Base-by-base conservation (phyloP, 2,113 vertebrate species). In the Scytalopus superciliaris region DNA sequence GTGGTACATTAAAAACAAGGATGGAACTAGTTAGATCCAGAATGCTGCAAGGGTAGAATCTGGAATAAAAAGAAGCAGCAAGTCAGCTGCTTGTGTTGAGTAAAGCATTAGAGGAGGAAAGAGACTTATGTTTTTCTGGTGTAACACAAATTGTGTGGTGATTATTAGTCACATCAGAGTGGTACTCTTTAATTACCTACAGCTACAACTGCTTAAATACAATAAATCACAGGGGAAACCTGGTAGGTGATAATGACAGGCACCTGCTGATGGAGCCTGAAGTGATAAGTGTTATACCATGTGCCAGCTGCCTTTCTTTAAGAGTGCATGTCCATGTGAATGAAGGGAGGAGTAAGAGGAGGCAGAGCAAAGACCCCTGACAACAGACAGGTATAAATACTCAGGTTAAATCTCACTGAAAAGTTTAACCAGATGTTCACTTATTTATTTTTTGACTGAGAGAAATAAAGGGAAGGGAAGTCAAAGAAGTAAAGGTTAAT, bases 131-230 rank as follows among this genome's bases (percentile, higher is more conserved):
- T 21, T 83, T 57, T 42, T 40, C 14, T 11, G 17, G 39, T 30
- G 55, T 57, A 76, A 30, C 37, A 31, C 0, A 6, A 77, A 53
- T 50, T 24, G 35, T 84, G 31, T 68, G 37, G 56, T 49, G 60
- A 55, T 84, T 92, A 73, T 93, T 93, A 6, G 6, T 87, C 49
- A 14, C 44, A 68, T 31, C 64, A 53, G 68, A 82, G 49, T 25
- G 63, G 31, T 82, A 37, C 24, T 91, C 47, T 63, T 85, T 93
- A 90, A 78, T 88, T 92, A 82, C 57, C 66, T 55, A 39, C 35
- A 89, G 69, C 60, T 80, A 78, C 47, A 68, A 53, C 40, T 89
- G 78, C 82, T 78, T 57, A 77, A 78, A 87, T 84, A 62, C 57
- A 89, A 56, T 84, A 52, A 82, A 92, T 87, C 66, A 66, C 77